These are phyloP conservation scores for Aegotheles bennettii DNA, from an alignment of 2,113 vertebrate genomes.

Conservation along the genomic window DNA sequence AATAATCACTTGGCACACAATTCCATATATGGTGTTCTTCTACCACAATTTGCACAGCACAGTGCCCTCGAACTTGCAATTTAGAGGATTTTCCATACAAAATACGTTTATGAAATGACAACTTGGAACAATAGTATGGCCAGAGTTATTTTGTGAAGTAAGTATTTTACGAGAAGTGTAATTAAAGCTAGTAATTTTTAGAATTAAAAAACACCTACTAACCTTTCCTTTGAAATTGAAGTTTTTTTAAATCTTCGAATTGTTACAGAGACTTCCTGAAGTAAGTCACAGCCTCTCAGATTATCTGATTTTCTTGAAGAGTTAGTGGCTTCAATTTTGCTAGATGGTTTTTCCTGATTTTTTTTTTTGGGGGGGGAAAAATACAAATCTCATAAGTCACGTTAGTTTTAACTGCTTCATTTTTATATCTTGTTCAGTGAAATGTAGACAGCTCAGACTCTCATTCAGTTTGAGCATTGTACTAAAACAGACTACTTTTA, in stretches of 20 bases:
- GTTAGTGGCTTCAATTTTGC: conserved; percentile 82
- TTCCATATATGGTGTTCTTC: background rate
- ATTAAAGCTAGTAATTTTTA: background rate
- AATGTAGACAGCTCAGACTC: too few species aligned
- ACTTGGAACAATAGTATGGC: background rate
- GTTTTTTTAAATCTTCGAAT: conserved; percentile 98
- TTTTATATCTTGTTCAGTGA: background rate
- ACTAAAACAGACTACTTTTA: background rate
- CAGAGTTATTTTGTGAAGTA: background rate
- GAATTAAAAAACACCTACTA: background rate
- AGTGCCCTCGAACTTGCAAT: background rate
- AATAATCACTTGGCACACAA: background rate
- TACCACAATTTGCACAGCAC: background rate
- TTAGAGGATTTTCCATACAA: background rate
- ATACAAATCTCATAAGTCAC: background rate
- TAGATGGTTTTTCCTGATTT: conserved; percentile 87
- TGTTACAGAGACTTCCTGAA: conserved; percentile 96
- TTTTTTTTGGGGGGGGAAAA: background rate
- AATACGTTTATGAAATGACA: background rate
- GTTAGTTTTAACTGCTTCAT: background rate
- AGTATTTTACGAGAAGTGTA: background rate
- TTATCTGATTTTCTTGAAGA: conserved; percentile 91
- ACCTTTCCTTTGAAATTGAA: conserved; percentile 94
- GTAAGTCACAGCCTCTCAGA: conserved; percentile 91
- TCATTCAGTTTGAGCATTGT: background rate